Evolutionary conservation across 2,797 vertebrate genomes (phyloP).

Genomic region (Mastacembelus armatus): DNA sequence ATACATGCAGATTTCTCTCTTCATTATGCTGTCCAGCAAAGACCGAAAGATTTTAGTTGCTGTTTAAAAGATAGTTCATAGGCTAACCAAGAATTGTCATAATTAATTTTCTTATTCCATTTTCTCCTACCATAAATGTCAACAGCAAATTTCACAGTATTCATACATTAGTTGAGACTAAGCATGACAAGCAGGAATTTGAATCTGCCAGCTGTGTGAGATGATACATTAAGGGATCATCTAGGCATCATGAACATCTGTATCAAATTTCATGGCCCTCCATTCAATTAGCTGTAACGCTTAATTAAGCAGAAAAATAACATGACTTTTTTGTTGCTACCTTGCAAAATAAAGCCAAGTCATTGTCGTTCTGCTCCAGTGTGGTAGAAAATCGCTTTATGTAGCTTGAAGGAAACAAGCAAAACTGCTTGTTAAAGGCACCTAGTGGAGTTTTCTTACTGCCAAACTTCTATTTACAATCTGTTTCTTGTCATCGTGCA

Average conservation of each 20-base stretch:
- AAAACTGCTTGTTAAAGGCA: neutral
- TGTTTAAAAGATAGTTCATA: neutral
- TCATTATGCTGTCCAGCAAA: neutral
- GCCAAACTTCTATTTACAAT: no score
- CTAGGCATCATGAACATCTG: neutral
- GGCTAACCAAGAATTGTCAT: neutral
- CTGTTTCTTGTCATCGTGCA: no score
- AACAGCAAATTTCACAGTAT: neutral
- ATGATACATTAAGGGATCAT: neutral
- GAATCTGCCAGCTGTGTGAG: neutral
- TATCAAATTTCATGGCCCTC: no score
- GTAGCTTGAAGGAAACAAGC: neutral
- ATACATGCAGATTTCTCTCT: constrained; percentile 23
- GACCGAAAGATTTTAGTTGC: neutral
- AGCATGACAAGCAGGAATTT: neutral
- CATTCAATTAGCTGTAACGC: no score
- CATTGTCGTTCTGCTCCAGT: neutral
- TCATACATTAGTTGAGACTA: neutral
- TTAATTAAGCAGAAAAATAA: no score
- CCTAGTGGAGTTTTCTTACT: neutral
- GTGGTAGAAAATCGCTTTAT: neutral
- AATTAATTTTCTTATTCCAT: no score
- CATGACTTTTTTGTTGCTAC: no score
- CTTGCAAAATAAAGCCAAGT: no score
- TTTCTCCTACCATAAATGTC: no score